These are phyloP conservation scores for Zygothrica quintamaculata DNA, from an alignment of 2,888 invertebrate genomes.

Conservation along the genomic window DNA sequence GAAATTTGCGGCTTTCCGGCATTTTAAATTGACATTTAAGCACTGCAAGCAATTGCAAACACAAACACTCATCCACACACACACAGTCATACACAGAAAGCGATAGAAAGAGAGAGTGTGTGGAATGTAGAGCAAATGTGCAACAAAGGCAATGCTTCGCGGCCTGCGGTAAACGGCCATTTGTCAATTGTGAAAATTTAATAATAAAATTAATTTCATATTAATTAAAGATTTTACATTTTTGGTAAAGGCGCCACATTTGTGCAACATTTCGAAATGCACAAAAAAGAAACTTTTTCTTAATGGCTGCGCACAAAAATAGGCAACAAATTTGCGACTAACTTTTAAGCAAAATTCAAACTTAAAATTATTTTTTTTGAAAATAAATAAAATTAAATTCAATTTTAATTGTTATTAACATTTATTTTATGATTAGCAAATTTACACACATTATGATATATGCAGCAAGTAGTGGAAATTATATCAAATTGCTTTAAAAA, in stretches of 20 bases:
- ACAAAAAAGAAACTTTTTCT: constrained; percentile 4
- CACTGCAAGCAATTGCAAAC: constrained; percentile 45
- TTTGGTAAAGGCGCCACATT: too few species aligned
- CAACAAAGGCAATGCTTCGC: constrained; percentile 43
- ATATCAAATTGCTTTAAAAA: too few species aligned
- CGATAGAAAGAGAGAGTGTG: too few species aligned
- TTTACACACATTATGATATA: too few species aligned
- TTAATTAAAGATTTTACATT: constrained; percentile 1
- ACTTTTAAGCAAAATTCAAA: too few species aligned
- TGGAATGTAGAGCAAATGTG: constrained; percentile 6
- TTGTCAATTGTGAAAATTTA: constrained; percentile 42
- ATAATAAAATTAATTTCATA: constrained; percentile 19
- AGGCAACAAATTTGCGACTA: constrained; percentile 19
- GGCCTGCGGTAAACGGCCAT: constrained; percentile 49
- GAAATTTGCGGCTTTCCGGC: constrained; percentile 77
- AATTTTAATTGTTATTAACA: too few species aligned
- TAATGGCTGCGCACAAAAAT: constrained; percentile 9
- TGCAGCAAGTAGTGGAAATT: too few species aligned
- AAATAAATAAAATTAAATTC: too few species aligned
- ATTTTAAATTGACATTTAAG: constrained; percentile 77
- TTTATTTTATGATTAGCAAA: too few species aligned
- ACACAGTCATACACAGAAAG: constrained; percentile 15
- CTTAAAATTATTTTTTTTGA: too few species aligned
- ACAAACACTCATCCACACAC: constrained; percentile 6
- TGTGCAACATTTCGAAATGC: too few species aligned